These are phyloP conservation scores for Acropora tenuis DNA, from an alignment of 64 coral and sea anemone species.

Conservation along the genomic window DNA sequence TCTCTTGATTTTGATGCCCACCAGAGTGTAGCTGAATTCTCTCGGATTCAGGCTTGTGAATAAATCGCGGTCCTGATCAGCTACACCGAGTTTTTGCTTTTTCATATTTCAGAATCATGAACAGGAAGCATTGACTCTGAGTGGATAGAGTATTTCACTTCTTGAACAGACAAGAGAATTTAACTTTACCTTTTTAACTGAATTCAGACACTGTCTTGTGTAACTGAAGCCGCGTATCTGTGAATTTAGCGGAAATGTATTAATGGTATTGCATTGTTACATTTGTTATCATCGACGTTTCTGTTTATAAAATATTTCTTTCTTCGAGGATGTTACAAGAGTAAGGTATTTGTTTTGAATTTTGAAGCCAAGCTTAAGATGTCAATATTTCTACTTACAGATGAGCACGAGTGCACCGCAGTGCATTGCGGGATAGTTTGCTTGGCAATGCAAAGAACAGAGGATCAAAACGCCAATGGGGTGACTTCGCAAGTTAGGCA, in stretches of 20 bases:
- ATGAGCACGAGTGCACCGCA: constrained; percentile 2
- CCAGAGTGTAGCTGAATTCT: not conserved
- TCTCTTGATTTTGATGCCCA: not conserved
- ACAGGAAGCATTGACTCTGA: too few species aligned
- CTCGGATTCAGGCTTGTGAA: too few species aligned
- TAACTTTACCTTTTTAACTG: too few species aligned
- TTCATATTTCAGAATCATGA: too few species aligned
- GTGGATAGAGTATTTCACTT: too few species aligned
- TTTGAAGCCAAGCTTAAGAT: not conserved
- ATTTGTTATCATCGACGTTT: not conserved
- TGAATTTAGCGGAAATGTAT: too few species aligned
- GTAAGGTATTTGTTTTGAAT: not conserved
- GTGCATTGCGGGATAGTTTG: constrained; percentile 40
- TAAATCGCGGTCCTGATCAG: too few species aligned
- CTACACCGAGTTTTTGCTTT: too few species aligned
- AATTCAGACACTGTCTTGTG: too few species aligned
- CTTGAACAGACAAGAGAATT: too few species aligned
- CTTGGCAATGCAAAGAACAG: constrained; percentile 17
- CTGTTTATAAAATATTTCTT: not conserved
- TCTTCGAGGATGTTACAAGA: not conserved
- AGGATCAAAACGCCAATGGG: constrained; percentile 30
- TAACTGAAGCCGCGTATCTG: too few species aligned
- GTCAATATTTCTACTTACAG: constrained; percentile 10
- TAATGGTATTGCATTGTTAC: not conserved
- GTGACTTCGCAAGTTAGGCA: not conserved